A percentile compares a stretch with the other conserved stretches of the same genome.
Evolutionary conservation across 2,888 invertebrate genomes (phyloP).

Genomic region (Rhagium mordax): DNA sequence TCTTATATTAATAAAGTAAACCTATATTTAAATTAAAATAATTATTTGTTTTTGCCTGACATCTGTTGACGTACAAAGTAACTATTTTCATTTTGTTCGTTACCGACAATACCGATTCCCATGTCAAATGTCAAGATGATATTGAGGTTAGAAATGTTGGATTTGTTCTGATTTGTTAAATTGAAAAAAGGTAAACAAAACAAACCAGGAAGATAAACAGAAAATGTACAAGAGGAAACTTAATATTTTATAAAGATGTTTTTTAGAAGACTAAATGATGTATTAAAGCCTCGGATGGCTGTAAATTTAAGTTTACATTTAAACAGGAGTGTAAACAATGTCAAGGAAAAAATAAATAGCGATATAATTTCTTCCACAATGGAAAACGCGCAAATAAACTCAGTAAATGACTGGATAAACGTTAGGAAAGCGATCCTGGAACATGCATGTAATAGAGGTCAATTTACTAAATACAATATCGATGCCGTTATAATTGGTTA

Average conservation of each 20-base stretch:
- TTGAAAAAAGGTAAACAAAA: background rate
- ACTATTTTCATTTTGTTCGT: no score
- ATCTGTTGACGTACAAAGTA: no score
- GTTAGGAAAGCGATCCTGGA: slow-evolving; percentile 70
- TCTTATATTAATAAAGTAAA: no score
- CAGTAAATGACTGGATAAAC: slow-evolving; percentile 52
- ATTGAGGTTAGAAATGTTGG: no score
- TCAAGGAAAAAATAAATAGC: slow-evolving; percentile 7
- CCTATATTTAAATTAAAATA: background rate
- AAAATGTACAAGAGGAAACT: background rate
- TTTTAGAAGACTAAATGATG: background rate
- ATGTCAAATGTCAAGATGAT: no score
- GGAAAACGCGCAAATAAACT: slow-evolving; percentile 40
- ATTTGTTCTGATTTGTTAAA: no score
- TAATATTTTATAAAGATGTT: background rate
- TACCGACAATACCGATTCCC: no score
- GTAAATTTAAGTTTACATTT: background rate
- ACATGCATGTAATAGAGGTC: slow-evolving; percentile 60
- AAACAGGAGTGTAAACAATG: background rate
- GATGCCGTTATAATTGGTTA: slow-evolving; percentile 76
- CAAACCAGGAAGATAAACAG: background rate
- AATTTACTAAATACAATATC: slow-evolving; percentile 72
- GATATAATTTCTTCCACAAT: slow-evolving; percentile 39
- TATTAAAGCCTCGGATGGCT: background rate
- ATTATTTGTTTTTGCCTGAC: background rate